A percentile compares a stretch with the other conserved stretches of the same genome.
These are phyloP conservation scores for Eurytoma adleriae DNA, from an alignment of 2,888 invertebrate species.

Conservation along the genomic window DNA sequence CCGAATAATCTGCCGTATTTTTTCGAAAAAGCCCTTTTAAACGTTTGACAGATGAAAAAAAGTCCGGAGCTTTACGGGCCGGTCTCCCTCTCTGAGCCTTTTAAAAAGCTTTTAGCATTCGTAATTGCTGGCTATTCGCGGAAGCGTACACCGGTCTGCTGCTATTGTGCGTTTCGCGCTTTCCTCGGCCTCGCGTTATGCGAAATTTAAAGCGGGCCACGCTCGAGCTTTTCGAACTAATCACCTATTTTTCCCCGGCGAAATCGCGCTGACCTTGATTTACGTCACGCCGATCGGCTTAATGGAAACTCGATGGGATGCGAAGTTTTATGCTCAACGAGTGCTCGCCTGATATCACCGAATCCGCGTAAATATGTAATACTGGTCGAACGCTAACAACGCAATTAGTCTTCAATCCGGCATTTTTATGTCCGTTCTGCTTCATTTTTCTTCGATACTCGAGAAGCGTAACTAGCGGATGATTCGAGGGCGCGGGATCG, in stretches of 20 bases:
- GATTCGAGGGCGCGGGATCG: too few species aligned
- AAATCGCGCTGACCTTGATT: too few species aligned
- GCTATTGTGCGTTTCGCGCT: slow-evolving; percentile 36
- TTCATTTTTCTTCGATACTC: too few species aligned
- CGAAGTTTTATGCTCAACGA: too few species aligned
- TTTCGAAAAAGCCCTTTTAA: slow-evolving; percentile 17
- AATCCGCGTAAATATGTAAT: too few species aligned
- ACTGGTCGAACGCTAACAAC: too few species aligned
- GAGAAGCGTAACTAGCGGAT: too few species aligned
- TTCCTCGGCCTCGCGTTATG: slow-evolving; percentile 19
- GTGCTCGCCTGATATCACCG: too few species aligned
- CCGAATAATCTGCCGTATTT: not conserved
- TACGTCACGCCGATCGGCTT: too few species aligned
- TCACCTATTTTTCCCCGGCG: not conserved
- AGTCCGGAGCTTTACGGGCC: not conserved
- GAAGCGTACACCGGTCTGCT: not conserved
- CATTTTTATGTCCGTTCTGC: too few species aligned
- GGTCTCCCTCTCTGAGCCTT: slow-evolving; percentile 25
- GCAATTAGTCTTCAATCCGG: too few species aligned
- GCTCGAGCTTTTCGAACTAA: slow-evolving; percentile 25
- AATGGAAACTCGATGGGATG: too few species aligned
- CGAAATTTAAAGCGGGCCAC: slow-evolving; percentile 17
- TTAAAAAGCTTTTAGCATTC: slow-evolving; percentile 55
- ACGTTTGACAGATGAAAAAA: slow-evolving; percentile 12
- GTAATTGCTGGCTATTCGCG: slow-evolving; percentile 41